These are phyloP conservation scores for Salpingus planirostris DNA, from an alignment of 2,888 invertebrate species.

Conservation along the genomic window DNA sequence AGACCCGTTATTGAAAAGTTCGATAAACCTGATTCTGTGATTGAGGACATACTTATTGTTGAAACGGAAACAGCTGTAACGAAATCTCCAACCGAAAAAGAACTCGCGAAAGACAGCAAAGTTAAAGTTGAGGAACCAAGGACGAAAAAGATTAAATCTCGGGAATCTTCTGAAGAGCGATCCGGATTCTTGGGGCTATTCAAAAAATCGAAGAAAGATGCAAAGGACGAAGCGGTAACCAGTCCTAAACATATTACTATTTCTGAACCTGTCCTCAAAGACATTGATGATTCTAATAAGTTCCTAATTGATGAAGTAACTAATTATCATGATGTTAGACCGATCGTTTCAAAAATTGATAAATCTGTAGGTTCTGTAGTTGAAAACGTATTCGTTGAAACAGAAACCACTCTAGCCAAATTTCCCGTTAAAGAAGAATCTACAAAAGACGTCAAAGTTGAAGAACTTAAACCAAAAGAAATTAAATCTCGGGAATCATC, in stretches of 20 bases:
- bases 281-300: slow-evolving; percentile 6
- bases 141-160: slow-evolving; percentile 2
- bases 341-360: too few species aligned
- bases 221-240: slow-evolving; percentile 4
- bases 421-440: background rate
- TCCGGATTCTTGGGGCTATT: background rate
- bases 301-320: slow-evolving; percentile 11
- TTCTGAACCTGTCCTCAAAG: slow-evolving; percentile 7
- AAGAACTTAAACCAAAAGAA: slow-evolving; percentile 7
- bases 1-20: too few species aligned
- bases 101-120: slow-evolving; percentile 1
- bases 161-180: slow-evolving; percentile 10
- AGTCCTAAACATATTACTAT: background rate
- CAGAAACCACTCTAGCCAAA: background rate
- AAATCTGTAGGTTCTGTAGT: background rate
- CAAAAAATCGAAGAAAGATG: slow-evolving; percentile 9
- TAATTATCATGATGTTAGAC: slow-evolving; percentile 14
- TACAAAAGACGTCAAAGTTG: slow-evolving; percentile 1
- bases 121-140: slow-evolving; percentile 1
- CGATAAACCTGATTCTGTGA: background rate
- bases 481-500: slow-evolving; percentile 1
- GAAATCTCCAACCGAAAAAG: background rate
- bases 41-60: too few species aligned
- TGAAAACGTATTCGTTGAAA: background rate
- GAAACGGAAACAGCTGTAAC: background rate